These are phyloP conservation scores for Amphimallon solstitiale DNA, from an alignment of 2,888 invertebrate genomes.

Conservation along the genomic window DNA sequence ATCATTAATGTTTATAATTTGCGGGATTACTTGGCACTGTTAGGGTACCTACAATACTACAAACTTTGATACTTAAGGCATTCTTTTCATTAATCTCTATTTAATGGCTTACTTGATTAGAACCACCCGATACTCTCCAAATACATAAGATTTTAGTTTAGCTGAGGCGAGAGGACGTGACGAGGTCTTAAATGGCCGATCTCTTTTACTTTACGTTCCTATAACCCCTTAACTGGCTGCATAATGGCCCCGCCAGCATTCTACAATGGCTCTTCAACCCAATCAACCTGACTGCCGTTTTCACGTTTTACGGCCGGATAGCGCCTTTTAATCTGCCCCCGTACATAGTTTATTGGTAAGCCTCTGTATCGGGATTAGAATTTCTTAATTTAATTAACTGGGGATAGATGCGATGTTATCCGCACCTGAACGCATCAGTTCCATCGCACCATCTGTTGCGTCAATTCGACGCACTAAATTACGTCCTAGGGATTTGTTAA, in stretches of 20 bases:
- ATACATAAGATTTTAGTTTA: background rate
- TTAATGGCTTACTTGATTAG: too few species aligned
- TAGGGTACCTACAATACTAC: too few species aligned
- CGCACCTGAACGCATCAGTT: constrained; percentile 9
- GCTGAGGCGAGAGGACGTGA: constrained; percentile 48
- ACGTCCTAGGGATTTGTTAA: constrained; percentile 8
- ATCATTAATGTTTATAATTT: too few species aligned
- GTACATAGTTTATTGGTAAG: constrained; percentile 37
- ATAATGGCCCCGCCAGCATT: constrained; percentile 55
- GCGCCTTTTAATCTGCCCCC: constrained; percentile 50
- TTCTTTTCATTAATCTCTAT: too few species aligned
- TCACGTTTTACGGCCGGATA: constrained; percentile 46
- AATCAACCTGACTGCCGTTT: constrained; percentile 52
- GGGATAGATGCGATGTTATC: constrained; percentile 14
- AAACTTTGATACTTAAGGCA: too few species aligned
- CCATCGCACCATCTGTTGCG: constrained; percentile 15
- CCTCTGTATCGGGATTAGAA: constrained; percentile 24
- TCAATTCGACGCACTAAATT: constrained; percentile 4
- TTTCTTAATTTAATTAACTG: constrained; percentile 28
- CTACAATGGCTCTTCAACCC: constrained; percentile 56
- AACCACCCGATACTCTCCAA: too few species aligned
- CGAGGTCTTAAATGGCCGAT: constrained; percentile 47
- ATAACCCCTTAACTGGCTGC: constrained; percentile 48
- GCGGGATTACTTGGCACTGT: too few species aligned
- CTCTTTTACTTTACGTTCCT: constrained; percentile 15